Base-by-base conservation (phyloP, 2,113 vertebrate genomes). In the Melanotaenia duboulayi region DNA sequence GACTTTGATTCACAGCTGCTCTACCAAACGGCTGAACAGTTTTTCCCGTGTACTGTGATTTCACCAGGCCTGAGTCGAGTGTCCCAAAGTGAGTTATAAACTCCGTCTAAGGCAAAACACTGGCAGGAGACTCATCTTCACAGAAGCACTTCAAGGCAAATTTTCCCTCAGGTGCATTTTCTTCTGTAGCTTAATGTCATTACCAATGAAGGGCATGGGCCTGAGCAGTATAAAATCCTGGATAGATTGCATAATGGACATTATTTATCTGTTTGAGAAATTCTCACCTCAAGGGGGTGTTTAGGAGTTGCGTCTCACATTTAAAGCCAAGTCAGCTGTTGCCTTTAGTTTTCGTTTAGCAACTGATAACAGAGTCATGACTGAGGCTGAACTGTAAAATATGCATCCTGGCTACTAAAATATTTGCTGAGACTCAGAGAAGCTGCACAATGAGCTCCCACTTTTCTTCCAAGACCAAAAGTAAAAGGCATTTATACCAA, bases 401-500 rank as follows among this genome's bases (percentile, higher is more conserved):
- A 3, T 35, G 4, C 32, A 35, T 9, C 28, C 6, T 28, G 28
- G 28, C 28, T 28, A 6, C 28, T 28, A n/a, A 9, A 35, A 35
- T 35, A 35, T 35, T 35, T 13, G 11, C 35, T 16, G 66, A 51
- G 20, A 23, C 39, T 76, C 23, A 75, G 22, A 3, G 23, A 46
- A 58, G 48, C 42, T 56, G 23, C 46, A 60, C 35, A 59, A 60
- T 32, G 52, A 28, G 50, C 37, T 13, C 54, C 0, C 4, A 39
- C 48, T 51, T 62, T 61, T 50, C 61, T 49, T 56, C 8, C 20
- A 51, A 11, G 14, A 6, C 10, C 57, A 42, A 65, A 69, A 67
- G 49, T 65, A 11, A 65, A 8, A 80, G 25, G 9, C 70, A 42
- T 61, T 19, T 37, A 28, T 65, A 54, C 71, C 13, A 44, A 44